A percentile compares a stretch with the other conserved stretches of the same genome.
phyloP scores from a whole-genome alignment of 2,797 vertebrate species.

The Hipposideros larvatus region DNA sequence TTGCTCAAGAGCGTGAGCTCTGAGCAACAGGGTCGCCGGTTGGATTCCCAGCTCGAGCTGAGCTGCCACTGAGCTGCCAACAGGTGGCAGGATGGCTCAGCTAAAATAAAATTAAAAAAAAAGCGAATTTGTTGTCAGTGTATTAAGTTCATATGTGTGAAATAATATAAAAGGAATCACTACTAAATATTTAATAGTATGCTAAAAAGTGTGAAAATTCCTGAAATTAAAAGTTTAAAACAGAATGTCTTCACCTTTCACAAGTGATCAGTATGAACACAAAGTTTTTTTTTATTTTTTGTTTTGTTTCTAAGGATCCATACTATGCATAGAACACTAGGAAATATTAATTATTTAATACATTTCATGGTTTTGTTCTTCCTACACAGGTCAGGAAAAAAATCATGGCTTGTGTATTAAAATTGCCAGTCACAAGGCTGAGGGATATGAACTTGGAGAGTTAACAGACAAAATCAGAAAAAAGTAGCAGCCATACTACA shows the following conservation, averaged over 20 bases:
- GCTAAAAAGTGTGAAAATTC: neutral
- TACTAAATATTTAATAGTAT: neutral
- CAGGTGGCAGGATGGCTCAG: no score
- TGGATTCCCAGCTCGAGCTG: no score
- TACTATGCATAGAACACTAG: neutral
- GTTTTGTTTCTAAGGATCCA: neutral
- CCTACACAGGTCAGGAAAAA: neutral
- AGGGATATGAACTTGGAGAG: conserved; percentile 1
- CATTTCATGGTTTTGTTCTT: neutral
- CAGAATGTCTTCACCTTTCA: neutral
- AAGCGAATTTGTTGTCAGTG: neutral
- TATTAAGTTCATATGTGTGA: neutral
- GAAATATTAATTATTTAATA: neutral
- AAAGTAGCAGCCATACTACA: conserved; percentile 35
- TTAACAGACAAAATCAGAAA: conserved; percentile 46
- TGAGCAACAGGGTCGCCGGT: no score
- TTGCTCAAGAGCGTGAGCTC: no score
- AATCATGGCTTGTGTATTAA: neutral
- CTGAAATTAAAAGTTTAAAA: conserved; percentile 2
- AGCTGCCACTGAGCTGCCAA: no score
- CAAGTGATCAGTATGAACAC: neutral
- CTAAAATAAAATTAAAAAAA: no score
- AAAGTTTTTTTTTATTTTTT: neutral
- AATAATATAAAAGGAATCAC: neutral
- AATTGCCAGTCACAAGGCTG: neutral